These are phyloP conservation scores for Ophion slaviceki DNA, from an alignment of 2,888 invertebrate species.

Conservation along the genomic window DNA sequence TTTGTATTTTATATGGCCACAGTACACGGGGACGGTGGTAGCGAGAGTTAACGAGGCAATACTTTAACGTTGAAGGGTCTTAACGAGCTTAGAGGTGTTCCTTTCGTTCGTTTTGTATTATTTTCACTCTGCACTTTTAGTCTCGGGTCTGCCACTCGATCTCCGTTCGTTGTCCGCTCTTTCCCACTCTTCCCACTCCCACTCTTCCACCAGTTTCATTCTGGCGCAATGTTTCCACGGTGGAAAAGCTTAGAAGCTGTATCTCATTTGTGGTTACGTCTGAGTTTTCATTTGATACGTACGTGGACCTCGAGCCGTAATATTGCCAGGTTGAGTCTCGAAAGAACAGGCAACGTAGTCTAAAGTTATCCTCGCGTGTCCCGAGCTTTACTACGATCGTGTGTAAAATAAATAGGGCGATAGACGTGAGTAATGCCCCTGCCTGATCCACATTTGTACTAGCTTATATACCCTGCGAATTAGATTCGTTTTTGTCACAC, in stretches of 20 bases:
- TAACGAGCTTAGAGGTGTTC: slow-evolving; percentile 77
- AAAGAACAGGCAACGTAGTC: slow-evolving; percentile 5
- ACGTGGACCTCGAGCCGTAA: neutral
- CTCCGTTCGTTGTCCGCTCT: slow-evolving; percentile 33
- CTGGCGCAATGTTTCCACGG: slow-evolving; percentile 67
- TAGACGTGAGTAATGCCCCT: neutral
- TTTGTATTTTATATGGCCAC: slow-evolving; percentile 60
- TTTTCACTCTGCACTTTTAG: slow-evolving; percentile 52
- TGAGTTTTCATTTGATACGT: slow-evolving; percentile 50
- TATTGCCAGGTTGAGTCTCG: slow-evolving; percentile 5
- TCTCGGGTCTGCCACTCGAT: slow-evolving; percentile 45
- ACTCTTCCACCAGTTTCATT: slow-evolving; percentile 57
- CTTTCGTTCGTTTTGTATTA: slow-evolving; percentile 70
- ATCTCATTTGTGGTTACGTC: slow-evolving; percentile 54
- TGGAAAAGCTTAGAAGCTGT: slow-evolving; percentile 40
- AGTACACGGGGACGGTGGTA: slow-evolving; percentile 36
- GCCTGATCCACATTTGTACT: too few species aligned
- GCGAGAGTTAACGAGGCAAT: slow-evolving; percentile 78
- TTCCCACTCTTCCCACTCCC: slow-evolving; percentile 28
- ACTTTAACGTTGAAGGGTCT: slow-evolving; percentile 75
- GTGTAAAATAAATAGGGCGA: slow-evolving; percentile 17
- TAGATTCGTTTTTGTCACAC: slow-evolving; percentile 39
- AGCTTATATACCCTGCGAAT: neutral
- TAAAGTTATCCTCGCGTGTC: slow-evolving; percentile 15
- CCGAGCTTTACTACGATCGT: slow-evolving; percentile 27